Base-by-base conservation (phyloP, 1,140 invertebrate species). In the Drosophila nikananu region DNA sequence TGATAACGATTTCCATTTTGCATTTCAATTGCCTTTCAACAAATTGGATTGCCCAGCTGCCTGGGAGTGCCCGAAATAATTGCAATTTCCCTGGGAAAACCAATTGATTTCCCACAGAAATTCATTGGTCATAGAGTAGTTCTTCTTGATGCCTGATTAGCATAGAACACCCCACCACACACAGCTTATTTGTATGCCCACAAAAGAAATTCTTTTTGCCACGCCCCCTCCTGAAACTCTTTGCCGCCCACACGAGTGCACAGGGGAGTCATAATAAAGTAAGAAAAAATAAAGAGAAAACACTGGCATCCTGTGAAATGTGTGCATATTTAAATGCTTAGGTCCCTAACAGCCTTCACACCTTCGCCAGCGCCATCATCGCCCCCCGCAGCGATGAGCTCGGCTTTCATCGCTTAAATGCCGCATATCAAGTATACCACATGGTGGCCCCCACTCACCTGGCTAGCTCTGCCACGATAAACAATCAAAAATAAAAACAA, bases 1-100 rank as follows among this genome's bases (percentile, higher is more conserved):
- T 67, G 83, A 83, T 83, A 83, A 89, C 86, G 83, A 89, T 86
- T 89, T 86, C 84, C 78, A 80, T 80, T 80, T 77, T 86, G 83
- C 78, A 80, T 80, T 80, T 77, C 48, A 71, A 54, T 59, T 46
- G 32, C 27, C 55, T 41, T 42, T 52, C 63, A 42, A 41, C 57
- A 55, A 68, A 77, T 77, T 68, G 63, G 55, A 68, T 68, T 60
- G 74, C 55, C 32, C 13, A 67, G 35, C 25, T 32, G 65, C 21
- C 21, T 8, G 21, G 13, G 17, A 49, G n/a, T 32, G 35, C 21
- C n/a, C n/a, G 61, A 52, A 73, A 73, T 73, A 73, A 73, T 74
- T 73, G 37, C 25, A 23, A 60, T 73, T 42, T 73, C 6, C 46
- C 15, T 1, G 13, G 51, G 27, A 35, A 42, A 25, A 63, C 23